Base-by-base conservation (phyloP, 2,888 invertebrate species). In the Megalurothrips usitatus region DNA sequence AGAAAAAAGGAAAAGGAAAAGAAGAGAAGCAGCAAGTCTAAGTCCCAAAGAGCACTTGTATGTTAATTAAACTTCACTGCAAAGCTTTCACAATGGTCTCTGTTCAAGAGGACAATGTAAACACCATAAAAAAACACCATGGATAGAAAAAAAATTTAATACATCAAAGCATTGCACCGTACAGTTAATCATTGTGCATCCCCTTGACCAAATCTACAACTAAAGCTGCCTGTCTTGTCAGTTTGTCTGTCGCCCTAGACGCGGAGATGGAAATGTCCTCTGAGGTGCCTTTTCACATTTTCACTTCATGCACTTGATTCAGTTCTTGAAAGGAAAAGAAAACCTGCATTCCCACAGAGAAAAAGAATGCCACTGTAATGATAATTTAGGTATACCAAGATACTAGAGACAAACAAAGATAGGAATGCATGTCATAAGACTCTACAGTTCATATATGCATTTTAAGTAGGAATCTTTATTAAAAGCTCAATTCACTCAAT, bases 1-100 rank as follows among this genome's bases (percentile, higher is more conserved):
- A 81, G 63, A 84, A 84, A 82, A 80, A 83, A 79, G 83, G 83
- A 82, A 84, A 82, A 80, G 84, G 34, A 82, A 82, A 80, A 83
- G 81, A 82, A 82, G 79, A 81, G 82, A 82, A 81, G 23, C 82
- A 82, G 23, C 68, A 75, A 75, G 68, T 75, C 68, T 26, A 75
- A 75, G 68, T 75, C 68, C 26, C 68, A 75, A 75, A 75, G 68
- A 75, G 68, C 68, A 75, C 68, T 26, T 75, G 17, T 75, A 75
- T 75, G 26, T 75, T 75, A 75, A 75, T 75, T 75, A 75, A 75
- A 75, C 9, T 23, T 75, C 23, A 75, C 68, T 4, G 68, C 68
- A 79, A 81, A 80, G 78, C 83, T 83, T 83, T 83, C 83, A 83
- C 83, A 82, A 83, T 81, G 82, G 83, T 82, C 81, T 82, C 83